phyloP scores from a whole-genome alignment of 2,888 invertebrate species.

The Eumacrocentrus americanus region DNA sequence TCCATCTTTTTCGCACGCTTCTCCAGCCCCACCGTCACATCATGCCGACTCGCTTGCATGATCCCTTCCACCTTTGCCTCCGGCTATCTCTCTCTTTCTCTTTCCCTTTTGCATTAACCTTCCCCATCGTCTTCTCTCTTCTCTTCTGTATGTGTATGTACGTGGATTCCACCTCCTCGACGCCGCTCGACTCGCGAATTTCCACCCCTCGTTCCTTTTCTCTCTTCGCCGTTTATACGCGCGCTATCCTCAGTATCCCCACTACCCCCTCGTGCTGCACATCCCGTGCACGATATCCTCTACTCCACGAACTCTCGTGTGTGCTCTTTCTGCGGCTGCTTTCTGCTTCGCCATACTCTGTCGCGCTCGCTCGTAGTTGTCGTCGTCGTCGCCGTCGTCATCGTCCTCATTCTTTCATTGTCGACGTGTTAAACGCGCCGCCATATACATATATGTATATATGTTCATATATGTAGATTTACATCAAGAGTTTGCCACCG shows the following conservation, averaged over 20 bases:
- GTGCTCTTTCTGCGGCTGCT: slow-evolving; percentile 6
- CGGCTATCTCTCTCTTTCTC: no score
- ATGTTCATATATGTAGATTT: background rate
- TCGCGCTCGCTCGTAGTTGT: slow-evolving; percentile 17
- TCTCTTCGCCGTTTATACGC: slow-evolving; percentile 27
- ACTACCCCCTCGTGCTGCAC: slow-evolving; percentile 20
- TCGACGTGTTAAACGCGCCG: slow-evolving; percentile 3
- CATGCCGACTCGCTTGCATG: slow-evolving; percentile 29
- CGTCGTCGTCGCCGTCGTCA: background rate
- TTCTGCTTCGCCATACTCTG: slow-evolving; percentile 18
- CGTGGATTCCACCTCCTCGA: slow-evolving; percentile 31
- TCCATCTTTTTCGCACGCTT: slow-evolving; percentile 43
- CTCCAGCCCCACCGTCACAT: slow-evolving; percentile 20
- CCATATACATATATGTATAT: slow-evolving; percentile 32
- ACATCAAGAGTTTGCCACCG: background rate
- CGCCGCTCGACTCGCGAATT: slow-evolving; percentile 30
- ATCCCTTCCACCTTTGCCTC: slow-evolving; percentile 21
- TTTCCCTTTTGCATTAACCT: no score
- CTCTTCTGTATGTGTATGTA: slow-evolving; percentile 10
- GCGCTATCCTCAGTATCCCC: slow-evolving; percentile 17
- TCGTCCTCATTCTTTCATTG: background rate
- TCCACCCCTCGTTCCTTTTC: slow-evolving; percentile 33
- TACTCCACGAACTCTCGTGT: slow-evolving; percentile 11
- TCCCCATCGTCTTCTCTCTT: slow-evolving; percentile 14
- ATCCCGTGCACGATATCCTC: slow-evolving; percentile 17